These are phyloP conservation scores for Lamprologus lemairii DNA, from an alignment of 2,113 vertebrate species.

Conservation along the genomic window DNA sequence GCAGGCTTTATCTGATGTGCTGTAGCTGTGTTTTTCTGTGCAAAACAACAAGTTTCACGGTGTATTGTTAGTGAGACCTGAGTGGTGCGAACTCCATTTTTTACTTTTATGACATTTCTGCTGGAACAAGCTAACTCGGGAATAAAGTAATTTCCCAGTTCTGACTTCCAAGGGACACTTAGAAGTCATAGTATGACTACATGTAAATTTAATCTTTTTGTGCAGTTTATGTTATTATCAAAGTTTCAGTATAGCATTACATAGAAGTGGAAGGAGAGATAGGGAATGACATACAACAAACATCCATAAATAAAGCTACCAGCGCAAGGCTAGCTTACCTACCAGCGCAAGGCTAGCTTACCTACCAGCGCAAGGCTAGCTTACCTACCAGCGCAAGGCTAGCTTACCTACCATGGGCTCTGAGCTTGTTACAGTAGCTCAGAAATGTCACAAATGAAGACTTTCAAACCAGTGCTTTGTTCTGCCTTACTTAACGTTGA, in stretches of 20 bases:
- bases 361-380: too few species aligned
- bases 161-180: background rate
- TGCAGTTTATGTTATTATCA: accelerated
- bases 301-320: background rate
- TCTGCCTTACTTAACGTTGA: background rate
- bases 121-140: background rate
- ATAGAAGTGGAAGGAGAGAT: background rate
- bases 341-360: background rate
- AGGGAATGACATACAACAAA: background rate
- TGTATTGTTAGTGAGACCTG: background rate
- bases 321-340: background rate
- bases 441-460: background rate
- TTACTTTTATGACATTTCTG: background rate
- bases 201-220: background rate
- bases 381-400: background rate
- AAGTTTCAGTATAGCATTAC: background rate
- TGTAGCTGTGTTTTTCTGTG: background rate
- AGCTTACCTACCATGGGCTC: background rate
- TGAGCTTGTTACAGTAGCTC: background rate
- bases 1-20: background rate
- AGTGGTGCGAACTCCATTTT: background rate
- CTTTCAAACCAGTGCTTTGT: background rate
- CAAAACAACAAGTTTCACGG: background rate
- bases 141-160: background rate
- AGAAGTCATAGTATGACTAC: background rate